Evolutionary conservation across 2,797 vertebrate genomes (phyloP), one percentile per base, ranked within the genome.

Genomic region (Phrynocephalus vlangalii): DNA sequence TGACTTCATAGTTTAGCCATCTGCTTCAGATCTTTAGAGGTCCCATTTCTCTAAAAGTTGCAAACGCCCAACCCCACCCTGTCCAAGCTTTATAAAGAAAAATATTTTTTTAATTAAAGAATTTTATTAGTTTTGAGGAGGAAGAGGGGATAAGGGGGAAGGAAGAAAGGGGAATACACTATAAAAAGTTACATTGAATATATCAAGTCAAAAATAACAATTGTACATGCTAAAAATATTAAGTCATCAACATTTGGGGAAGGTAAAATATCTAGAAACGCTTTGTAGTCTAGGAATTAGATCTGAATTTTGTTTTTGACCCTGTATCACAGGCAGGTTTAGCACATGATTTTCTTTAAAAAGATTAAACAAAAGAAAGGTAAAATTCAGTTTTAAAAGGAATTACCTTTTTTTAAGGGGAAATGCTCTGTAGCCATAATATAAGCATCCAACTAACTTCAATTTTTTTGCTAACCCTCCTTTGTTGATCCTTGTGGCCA

Each of bases 401-500:
- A n/a, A 82, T 77, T 76, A 52, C 38, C 16, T 16, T 82, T 10
- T 82, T 73, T 18, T 28, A 0, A 84, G 84, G 72, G 30, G 1
- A 1, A 70, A 80, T 1, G 10, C 50, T 0, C 5, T 60, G 0
- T 82, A 66, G 78, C 68, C 38, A 68, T 60, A 70, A 88, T 84
- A 15, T 15, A 82, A 91, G 82, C 78, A 16, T 33, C 73, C 89
- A 93, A 18, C 2, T 81, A 0, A 11, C 30, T 44, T 0, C 30
- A 82, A 81, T 0, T 1, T 90, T 87, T 87, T 68, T 56, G 79
- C 85, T 16, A 77, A 89, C 85, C 91, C 18, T 66, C 87, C 91
- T 90, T 86, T 72, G 18, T 88, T 68, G 91, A 88, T 87, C 90
- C 91, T 91, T 20, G 86, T 94, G 91, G 92, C 92, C 88, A 78